A percentile compares a stretch with the other conserved stretches of the same genome.
phyloP scores from a whole-genome alignment of 1,140 invertebrate genomes.

The Mylabris phalerata region DNA sequence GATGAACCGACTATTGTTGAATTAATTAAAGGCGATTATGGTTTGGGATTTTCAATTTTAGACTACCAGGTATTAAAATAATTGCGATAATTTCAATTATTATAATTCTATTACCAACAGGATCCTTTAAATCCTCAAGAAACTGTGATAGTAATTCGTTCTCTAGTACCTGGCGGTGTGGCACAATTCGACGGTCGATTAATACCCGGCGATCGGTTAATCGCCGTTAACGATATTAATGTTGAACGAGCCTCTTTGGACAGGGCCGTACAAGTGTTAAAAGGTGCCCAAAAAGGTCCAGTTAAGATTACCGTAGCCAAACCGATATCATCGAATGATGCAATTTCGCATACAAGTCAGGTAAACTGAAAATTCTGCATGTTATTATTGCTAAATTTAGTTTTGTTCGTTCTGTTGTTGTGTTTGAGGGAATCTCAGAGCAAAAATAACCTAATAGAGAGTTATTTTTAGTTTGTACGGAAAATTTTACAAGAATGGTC shows the following conservation, averaged over 20 bases:
- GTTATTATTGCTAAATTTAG: not conserved
- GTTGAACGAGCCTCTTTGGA: constrained; percentile 72
- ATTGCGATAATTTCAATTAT: not conserved
- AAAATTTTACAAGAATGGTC: constrained; percentile 36
- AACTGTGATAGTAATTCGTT: constrained; percentile 84
- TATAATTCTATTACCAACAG: constrained; percentile 37
- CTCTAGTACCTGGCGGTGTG: constrained; percentile 77
- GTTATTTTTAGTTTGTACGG: constrained; percentile 38
- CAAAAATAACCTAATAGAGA: constrained; percentile 20
- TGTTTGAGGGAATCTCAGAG: constrained; percentile 11
- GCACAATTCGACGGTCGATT: constrained; percentile 72
- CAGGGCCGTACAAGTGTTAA: constrained; percentile 73
- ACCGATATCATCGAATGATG: constrained; percentile 68
- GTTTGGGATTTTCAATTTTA: constrained; percentile 84
- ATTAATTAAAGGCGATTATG: constrained; percentile 73
- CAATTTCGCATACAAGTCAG: constrained; percentile 49
- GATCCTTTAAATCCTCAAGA: constrained; percentile 73
- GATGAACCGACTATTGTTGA: constrained; percentile 74
- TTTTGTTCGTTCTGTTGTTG: constrained; percentile 12
- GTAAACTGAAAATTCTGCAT: constrained; percentile 36
- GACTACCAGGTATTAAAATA: constrained; percentile 72
- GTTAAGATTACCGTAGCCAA: constrained; percentile 82
- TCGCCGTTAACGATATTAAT: constrained; percentile 75
- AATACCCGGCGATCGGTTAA: constrained; percentile 76
- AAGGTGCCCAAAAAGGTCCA: constrained; percentile 67